Evolutionary conservation across 2,888 invertebrate species (phyloP), one percentile per base, ranked within the genome.

Genomic region (Tuta absoluta): DNA sequence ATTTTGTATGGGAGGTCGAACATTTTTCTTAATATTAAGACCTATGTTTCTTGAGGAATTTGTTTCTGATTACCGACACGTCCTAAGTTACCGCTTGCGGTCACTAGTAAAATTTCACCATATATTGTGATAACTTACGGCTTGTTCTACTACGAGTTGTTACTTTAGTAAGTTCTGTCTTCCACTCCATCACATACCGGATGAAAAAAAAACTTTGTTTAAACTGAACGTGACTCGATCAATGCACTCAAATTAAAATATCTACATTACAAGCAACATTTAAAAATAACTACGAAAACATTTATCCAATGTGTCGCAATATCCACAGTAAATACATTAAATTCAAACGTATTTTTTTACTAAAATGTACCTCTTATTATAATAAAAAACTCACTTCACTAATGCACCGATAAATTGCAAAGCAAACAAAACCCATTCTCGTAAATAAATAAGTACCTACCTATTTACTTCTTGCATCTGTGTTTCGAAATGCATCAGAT

Each of bases 401-500:
- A 14, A n/a, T 5, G 51, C 12, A 21, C 51, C 14, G 5, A 53
- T 24, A 53, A 53, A 23, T 53, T 23, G 5, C 24, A 53, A 24
- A 21, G 24, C 51, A 23, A 33, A n/a, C n/a, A n/a, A n/a, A n/a
- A 24, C 24, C 24, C 51, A 53, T 53, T 53, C 28, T 56, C 7
- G 24, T 28, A 28, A 24, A 28, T 12, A 12, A 21, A 24, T n/a
- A 19, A 56, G 11, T 56, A 24, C 14, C 41, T 14, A 28, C 28
- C 28, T 5, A 33, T 11, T 4, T 53, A 53, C 10, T 14, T 48
- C 19, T 48, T 19, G n/a, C 56, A 19, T 33, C 56, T 56, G 33
- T 33, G n/a, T 11, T 24, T n/a, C 24, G 28, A 56, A n/a, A 53
- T 56, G 33, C 56, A 28, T 24, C 28, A 33, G 33, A 56, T 33